Conservation (phyloP, 2,888 invertebrate species). For the Ischnus inquisitorius region DNA sequence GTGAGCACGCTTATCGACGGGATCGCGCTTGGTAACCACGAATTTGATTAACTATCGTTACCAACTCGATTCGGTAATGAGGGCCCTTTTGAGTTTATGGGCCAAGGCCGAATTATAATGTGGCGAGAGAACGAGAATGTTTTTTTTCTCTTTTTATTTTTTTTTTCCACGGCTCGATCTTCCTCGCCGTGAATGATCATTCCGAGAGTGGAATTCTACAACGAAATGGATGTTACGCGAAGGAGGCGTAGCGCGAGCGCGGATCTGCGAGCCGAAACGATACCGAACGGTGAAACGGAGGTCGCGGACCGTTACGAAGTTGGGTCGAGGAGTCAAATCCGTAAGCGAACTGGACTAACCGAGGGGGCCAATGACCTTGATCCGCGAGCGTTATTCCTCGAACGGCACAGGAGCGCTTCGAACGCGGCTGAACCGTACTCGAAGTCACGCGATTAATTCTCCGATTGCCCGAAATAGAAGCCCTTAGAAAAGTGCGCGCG, state of each 20-base stretch:
- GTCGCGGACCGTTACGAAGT: conserved; percentile 60
- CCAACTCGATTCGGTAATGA: conserved; percentile 44
- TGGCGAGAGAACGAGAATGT: conserved; percentile 8
- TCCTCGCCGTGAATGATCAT: neutral
- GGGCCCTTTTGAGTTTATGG: conserved; percentile 20
- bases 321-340: conserved; percentile 39
- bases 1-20: neutral
- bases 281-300: conserved; percentile 53
- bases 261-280: conserved; percentile 25
- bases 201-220: conserved; percentile 22
- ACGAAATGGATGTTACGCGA: neutral
- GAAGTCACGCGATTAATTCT: neutral
- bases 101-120: conserved; percentile 42
- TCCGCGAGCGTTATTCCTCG: neutral
- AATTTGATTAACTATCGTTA: conserved; percentile 34
- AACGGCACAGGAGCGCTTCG: neutral
- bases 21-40: neutral
- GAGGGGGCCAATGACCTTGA: conserved; percentile 43
- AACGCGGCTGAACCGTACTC: neutral
- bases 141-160: neutral
- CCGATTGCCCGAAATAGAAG: no score
- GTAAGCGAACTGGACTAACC: conserved; percentile 3
- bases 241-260: neutral
- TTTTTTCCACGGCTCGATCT: neutral
- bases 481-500: no score